Evolutionary conservation across 2,113 vertebrate genomes (phyloP), one percentile per base, ranked within the genome.

Genomic region (Rostratula benghalensis): DNA sequence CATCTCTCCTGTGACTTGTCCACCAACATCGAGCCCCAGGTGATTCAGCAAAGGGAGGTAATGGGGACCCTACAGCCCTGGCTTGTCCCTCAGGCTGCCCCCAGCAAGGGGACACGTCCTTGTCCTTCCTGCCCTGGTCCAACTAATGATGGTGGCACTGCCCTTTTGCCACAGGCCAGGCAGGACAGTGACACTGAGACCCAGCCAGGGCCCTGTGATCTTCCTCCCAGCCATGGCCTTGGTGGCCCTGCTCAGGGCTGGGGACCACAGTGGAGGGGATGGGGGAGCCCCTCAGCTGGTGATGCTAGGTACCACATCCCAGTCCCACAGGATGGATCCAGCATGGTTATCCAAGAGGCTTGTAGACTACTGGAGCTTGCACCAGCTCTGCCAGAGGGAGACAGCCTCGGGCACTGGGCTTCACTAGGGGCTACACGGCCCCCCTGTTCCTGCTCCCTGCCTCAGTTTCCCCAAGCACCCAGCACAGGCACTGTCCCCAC

Each of bases 11-110:
- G 1, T 4, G 4, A 24, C 33, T 46, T 4, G 3, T 45, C 9
- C 17, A 48, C 10, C 53, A 6, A 31, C 0, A 0, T 2, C 4
- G 4, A 11, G 30, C 37, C 37, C 27, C 2, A 4, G 15, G 59
- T 30, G 39, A 27, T 17, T 16, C 37, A 25, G 56, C 33, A 19
- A 13, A 1, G n/a, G 16, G 50, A 70, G 13, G 37, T 14, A 33
- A 35, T 1, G 5, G 48, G 41, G 13, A 31, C 21, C 22, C 15
- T 60, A 45, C 33, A 53, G 30, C 33, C 45, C 6, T 4, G 1
- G 39, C 4, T 43, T 37, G 11, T 78, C 45, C 75, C 73, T 35
- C 2, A 4, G n/a, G 76, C 11, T 67, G 68, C n/a, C 48, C 35
- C 33, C 51, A 74, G 41, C 3, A 37, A 41, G 39, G 21, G 28